A percentile compares a stretch with the other conserved stretches of the same genome.
Evolutionary conservation across 2,113 vertebrate genomes (phyloP).

Genomic region (Puma concolor): DNA sequence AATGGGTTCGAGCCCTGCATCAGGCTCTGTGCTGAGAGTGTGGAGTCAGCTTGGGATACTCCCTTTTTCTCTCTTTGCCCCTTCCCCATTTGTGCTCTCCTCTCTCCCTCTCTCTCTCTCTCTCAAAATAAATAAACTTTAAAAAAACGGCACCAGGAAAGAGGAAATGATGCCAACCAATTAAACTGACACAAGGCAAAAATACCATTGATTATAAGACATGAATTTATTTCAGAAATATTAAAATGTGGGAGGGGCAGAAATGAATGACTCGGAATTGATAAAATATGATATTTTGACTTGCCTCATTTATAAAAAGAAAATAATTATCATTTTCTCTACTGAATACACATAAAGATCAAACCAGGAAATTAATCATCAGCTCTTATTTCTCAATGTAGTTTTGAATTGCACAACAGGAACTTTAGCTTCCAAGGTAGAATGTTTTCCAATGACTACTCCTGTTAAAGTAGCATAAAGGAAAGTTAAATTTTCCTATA

Average conservation of each 20-base stretch:
- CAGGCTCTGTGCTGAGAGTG: background rate
- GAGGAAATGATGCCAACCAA: background rate
- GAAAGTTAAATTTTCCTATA: background rate
- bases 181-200: constrained; percentile 7
- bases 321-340: constrained; percentile 12
- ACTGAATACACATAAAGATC: background rate
- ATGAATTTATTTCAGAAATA: constrained; percentile 28
- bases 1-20: background rate
- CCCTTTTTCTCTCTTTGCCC: too few species aligned
- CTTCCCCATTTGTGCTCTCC: too few species aligned
- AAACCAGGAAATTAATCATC: constrained; percentile 36
- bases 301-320: constrained; percentile 17
- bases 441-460: background rate
- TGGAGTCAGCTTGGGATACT: too few species aligned
- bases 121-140: too few species aligned
- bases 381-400: background rate
- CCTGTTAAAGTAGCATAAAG: background rate
- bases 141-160: background rate
- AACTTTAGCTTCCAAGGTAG: constrained; percentile 8
- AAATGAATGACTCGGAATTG: background rate
- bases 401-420: constrained; percentile 1
- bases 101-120: too few species aligned
- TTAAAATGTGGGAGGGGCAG: background rate
- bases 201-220: background rate
- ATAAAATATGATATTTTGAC: constrained; percentile 33